Percentiles rank a stretch among this genome's conserved stretches.
Conservation (phyloP, 1,140 invertebrate species). For the Heterodera schachtii region DNA sequence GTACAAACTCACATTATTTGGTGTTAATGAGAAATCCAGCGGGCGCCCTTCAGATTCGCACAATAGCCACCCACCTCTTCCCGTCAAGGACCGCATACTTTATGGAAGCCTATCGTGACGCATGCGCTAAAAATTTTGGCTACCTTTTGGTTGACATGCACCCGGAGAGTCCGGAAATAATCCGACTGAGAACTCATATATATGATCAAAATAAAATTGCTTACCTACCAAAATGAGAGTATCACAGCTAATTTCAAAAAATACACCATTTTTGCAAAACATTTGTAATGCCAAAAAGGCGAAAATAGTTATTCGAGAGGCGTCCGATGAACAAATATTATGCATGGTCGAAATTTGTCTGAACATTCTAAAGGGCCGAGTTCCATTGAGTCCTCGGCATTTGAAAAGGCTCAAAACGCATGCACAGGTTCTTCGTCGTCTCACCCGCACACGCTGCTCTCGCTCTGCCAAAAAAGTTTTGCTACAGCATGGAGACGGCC, state of each 20-base stretch:
- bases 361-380: conserved; percentile 18
- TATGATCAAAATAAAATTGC: neutral
- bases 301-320: neutral
- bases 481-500: conserved; percentile 22
- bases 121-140: conserved; percentile 27
- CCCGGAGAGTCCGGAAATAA: conserved; percentile 20
- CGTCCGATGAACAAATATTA: conserved; percentile 23
- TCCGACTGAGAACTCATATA: conserved; percentile 33
- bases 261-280: neutral
- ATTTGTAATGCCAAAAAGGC: neutral
- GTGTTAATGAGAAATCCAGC: conserved; percentile 40
- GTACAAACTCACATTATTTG: conserved; percentile 39
- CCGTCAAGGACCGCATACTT: conserved; percentile 25
- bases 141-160: conserved; percentile 35
- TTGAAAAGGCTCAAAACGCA: conserved; percentile 1
- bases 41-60: conserved; percentile 35
- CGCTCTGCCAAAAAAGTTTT: too few relatives aligned
- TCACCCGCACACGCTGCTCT: too few relatives aligned
- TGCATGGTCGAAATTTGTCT: conserved; percentile 27
- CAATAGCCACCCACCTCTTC: conserved; percentile 35
- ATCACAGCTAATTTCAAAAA: neutral
- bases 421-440: conserved; percentile 14
- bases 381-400: conserved; percentile 4
- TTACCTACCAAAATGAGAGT: too few relatives aligned
- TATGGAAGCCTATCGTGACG: conserved; percentile 25